phyloP scores from a whole-genome alignment of 2,113 vertebrate genomes.

The Sinocyclocheilus maitianheensis region DNA sequence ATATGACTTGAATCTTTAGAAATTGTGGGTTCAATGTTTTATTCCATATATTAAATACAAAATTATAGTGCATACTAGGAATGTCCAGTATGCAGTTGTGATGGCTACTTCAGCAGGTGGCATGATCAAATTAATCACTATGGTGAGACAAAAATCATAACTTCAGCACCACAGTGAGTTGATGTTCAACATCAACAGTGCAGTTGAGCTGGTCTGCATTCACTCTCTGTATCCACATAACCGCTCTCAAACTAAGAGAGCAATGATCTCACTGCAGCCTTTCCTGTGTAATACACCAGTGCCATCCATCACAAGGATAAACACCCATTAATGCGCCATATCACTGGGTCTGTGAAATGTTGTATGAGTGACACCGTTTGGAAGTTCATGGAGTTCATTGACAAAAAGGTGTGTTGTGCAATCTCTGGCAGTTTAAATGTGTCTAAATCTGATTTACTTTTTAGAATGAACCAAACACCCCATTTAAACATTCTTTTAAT shows the following conservation, averaged over 20 bases:
- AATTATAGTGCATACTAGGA: background rate
- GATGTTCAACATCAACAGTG: constrained; percentile 7
- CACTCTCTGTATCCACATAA: constrained; percentile 17
- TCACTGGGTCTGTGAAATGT: constrained; percentile 39
- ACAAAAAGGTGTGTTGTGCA: constrained; percentile 46
- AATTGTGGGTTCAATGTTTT: background rate
- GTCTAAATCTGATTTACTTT: constrained; percentile 12
- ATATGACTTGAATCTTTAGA: background rate
- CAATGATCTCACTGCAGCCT: constrained; percentile 51
- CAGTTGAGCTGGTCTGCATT: constrained; percentile 26
- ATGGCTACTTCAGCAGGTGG: background rate
- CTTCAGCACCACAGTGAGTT: constrained; percentile 5
- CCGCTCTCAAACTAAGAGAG: constrained; percentile 12
- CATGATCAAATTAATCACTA: background rate
- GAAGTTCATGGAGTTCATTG: constrained; percentile 30
- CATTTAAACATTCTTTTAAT: background rate
- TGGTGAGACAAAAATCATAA: background rate
- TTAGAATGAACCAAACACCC: background rate
- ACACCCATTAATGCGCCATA: constrained; percentile 43
- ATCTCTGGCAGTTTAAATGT: constrained; percentile 39
- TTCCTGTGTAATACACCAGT: constrained; percentile 42
- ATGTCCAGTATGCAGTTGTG: background rate
- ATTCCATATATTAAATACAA: background rate
- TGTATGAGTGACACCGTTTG: constrained; percentile 50
- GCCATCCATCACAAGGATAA: constrained; percentile 54